Conservation (phyloP, 2,113 vertebrate genomes). For the Ciconia maguari region DNA sequence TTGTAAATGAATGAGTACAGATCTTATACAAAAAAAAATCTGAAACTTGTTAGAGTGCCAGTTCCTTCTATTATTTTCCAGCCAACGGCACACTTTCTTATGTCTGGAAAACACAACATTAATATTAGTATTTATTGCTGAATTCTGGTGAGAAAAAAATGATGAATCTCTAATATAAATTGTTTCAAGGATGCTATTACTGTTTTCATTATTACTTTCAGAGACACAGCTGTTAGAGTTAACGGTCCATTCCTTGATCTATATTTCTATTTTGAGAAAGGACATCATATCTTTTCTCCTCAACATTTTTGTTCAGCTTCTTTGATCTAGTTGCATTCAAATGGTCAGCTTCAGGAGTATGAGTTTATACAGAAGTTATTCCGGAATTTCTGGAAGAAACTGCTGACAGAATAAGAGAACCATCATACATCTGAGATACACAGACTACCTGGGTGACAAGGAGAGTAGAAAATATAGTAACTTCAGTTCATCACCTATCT, state of each 20-base stretch:
- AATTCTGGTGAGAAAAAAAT: neutral
- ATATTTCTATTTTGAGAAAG: neutral
- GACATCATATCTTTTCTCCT: neutral
- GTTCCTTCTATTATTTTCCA: neutral
- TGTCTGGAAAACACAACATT: neutral
- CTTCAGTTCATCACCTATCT: neutral
- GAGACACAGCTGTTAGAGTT: neutral
- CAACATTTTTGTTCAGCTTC: neutral
- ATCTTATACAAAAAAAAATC: neutral
- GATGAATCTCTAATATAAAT: neutral
- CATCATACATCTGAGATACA: neutral
- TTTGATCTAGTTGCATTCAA: neutral
- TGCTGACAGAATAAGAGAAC: neutral
- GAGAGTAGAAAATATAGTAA: neutral
- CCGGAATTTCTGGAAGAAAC: neutral
- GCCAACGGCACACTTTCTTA: neutral
- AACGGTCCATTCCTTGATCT: neutral
- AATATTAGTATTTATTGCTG: neutral
- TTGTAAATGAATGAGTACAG: neutral
- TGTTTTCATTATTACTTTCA: neutral
- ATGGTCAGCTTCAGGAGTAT: neutral
- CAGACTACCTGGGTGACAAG: neutral
- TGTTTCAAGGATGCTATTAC: neutral
- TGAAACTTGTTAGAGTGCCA: neutral
- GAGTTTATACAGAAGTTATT: neutral